Evolutionary conservation across 2,797 vertebrate species (phyloP).

Genomic region (Brachyrhaphis roseni): DNA sequence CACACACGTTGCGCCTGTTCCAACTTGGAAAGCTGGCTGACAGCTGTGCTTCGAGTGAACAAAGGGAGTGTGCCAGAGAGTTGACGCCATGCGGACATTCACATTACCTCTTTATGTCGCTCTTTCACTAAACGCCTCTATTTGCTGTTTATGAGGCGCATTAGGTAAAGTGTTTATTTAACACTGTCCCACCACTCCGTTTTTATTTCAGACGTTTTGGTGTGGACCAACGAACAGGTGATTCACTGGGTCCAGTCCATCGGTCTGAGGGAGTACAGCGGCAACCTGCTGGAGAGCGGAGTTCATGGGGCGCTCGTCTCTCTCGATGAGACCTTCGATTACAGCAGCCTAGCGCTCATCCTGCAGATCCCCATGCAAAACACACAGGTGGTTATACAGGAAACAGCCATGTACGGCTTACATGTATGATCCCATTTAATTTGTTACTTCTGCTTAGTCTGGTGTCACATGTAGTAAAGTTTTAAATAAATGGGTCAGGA

Average conservation of each 20-base stretch:
- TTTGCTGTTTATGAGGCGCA: neutral
- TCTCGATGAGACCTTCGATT: constrained; percentile 94
- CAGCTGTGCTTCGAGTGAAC: constrained; percentile 80
- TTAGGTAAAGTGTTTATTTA: neutral
- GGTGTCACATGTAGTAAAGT: neutral
- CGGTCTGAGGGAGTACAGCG: constrained; percentile 91
- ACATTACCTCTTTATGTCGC: constrained; percentile 62
- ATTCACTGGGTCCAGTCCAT: constrained; percentile 93
- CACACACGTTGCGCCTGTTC: constrained; percentile 70
- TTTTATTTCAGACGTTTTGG: constrained; percentile 74
- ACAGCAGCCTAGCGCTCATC: constrained; percentile 92
- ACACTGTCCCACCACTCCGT: neutral
- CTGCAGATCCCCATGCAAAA: constrained; percentile 97
- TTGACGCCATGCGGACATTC: constrained; percentile 65
- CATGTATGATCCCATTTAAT: neutral
- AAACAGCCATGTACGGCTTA: neutral
- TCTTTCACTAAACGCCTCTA: constrained; percentile 7
- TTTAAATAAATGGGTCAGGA: neutral
- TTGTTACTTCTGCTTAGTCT: neutral
- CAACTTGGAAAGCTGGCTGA: constrained; percentile 72
- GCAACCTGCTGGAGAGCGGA: constrained; percentile 90
- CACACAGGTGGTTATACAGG: constrained; percentile 85
- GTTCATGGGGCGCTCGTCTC: constrained; percentile 91
- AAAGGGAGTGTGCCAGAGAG: constrained; percentile 76
- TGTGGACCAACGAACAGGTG: constrained; percentile 85